Base-by-base conservation (phyloP, 2,888 invertebrate species). In the Chalcosyrphus nemorum region DNA sequence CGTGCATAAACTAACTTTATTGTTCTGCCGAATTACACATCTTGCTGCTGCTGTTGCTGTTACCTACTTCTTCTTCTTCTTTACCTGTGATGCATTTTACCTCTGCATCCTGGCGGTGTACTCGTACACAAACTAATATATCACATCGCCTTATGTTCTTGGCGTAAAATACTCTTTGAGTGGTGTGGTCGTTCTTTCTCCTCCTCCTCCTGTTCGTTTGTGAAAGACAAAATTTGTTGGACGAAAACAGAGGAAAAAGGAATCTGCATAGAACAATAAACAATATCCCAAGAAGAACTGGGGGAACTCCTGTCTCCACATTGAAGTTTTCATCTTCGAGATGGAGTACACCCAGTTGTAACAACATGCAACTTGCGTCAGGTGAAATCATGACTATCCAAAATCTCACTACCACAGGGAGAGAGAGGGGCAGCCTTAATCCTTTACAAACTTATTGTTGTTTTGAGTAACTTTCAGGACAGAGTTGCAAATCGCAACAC, bases 211-310 rank as follows among this genome's bases (percentile, higher is more conserved):
- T 17, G 4, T 45, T 45, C 47, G 29, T 15, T 17, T 17, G 9
- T n/a, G 4, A n/a, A 11, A 35, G n/a, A 35, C 35, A n/a, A n/a
- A n/a, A n/a, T n/a, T n/a, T n/a, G n/a, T n/a, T 35, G 35, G 35
- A n/a, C 3, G 2, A 24, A 35, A 43, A 65, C 32, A 45, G 77
- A 57, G 54, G 32, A 17, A 17, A 19, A 54, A 65, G 54, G 80
- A 84, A 84, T 84, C 78, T 84, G 74, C 84, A 84, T 84, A 70
- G 43, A 80, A 80, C 84, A 80, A 84, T 78, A 74, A 74, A 84
- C 68, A 68, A 43, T 59, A 71, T 72, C 41, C 52, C n/a, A 21
- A 41, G 41, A 61, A 38, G n/a, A n/a, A n/a, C n/a, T n/a, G n/a
- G n/a, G 21, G 77, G 50, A 47, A 17, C 21, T 24, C 15, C 13